Percentiles rank a stretch among this genome's conserved stretches.
phyloP scores from a whole-genome alignment of 2,888 invertebrate species.

The Cybosia mesomella region DNA sequence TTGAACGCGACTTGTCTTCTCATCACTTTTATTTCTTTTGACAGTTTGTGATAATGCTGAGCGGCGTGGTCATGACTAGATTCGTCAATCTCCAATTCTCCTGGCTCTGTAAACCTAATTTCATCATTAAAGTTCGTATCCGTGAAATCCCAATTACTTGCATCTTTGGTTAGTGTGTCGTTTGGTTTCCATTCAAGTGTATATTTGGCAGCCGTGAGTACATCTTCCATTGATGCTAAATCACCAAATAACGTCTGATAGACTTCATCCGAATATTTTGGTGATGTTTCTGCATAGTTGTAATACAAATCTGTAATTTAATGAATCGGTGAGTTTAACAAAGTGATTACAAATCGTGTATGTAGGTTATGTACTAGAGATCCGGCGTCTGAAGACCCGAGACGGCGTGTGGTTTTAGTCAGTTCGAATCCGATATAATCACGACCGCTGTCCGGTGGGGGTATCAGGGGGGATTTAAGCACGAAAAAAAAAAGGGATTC shows the following conservation, averaged over 20 bases:
- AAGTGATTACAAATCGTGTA: too few relatives aligned
- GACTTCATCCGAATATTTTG: slow-evolving; percentile 16
- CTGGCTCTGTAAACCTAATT: not conserved
- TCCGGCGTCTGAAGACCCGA: too few relatives aligned
- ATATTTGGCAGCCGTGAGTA: slow-evolving; percentile 27
- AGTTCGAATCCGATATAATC: too few relatives aligned
- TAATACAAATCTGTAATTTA: not conserved
- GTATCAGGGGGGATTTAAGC: too few relatives aligned
- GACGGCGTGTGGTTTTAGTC: too few relatives aligned
- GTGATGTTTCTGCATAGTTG: slow-evolving; percentile 18
- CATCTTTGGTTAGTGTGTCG: not conserved
- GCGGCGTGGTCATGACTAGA: not conserved
- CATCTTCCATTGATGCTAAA: slow-evolving; percentile 24
- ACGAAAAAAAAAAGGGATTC: too few relatives aligned
- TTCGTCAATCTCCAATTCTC: not conserved
- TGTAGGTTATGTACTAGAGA: too few relatives aligned
- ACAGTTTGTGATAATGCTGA: slow-evolving; percentile 4
- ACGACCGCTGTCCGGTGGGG: too few relatives aligned
- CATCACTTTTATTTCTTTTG: not conserved
- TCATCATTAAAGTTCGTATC: not conserved
- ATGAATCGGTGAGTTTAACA: not conserved
- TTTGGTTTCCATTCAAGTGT: slow-evolving; percentile 4
- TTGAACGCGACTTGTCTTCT: not conserved
- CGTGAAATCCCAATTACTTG: not conserved
- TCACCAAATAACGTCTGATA: slow-evolving; percentile 35